A percentile compares a stretch with the other conserved stretches of the same genome.
Conservation (phyloP, 2,888 invertebrate species). For the Phyllotreta cruciferae region DNA sequence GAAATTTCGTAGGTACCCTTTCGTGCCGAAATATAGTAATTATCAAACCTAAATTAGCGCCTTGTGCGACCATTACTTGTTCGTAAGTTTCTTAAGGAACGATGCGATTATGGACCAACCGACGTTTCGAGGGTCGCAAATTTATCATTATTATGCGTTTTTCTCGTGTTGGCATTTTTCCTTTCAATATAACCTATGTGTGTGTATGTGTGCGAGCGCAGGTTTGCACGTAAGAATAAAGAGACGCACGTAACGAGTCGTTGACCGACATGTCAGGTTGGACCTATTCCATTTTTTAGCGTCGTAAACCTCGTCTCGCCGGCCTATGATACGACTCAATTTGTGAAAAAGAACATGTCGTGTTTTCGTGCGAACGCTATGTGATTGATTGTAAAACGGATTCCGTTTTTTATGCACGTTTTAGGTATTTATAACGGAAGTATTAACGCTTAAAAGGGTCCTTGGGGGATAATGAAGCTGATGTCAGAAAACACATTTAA, state of each 20-base stretch:
- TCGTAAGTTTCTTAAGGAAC: not conserved
- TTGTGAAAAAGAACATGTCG: conserved; percentile 21
- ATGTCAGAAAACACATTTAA: not conserved
- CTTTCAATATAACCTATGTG: conserved; percentile 29
- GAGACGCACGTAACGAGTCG: conserved; percentile 43
- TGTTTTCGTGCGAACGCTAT: conserved; percentile 15
- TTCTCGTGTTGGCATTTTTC: conserved; percentile 39
- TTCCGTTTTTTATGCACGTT: too few species aligned
- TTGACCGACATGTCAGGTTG: conserved; percentile 37
- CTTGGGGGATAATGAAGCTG: conserved; percentile 5
- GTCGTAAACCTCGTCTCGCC: not conserved
- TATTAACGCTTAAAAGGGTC: conserved; percentile 1
- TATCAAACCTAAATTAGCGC: conserved; percentile 1
- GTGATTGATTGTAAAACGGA: conserved; percentile 4
- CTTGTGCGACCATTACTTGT: not conserved
- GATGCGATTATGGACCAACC: conserved; percentile 6
- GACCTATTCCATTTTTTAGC: conserved; percentile 23
- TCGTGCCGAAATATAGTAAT: conserved; percentile 3
- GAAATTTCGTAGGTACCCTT: conserved; percentile 5
- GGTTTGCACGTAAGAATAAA: conserved; percentile 36
- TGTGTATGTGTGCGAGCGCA: conserved; percentile 29
- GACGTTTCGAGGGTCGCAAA: conserved; percentile 9
- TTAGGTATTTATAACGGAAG: conserved; percentile 5
- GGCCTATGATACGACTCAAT: conserved; percentile 10
- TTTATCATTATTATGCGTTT: conserved; percentile 37